Percentiles rank a stretch among this genome's conserved stretches.
These are phyloP conservation scores for Crax fasciolata DNA, from an alignment of 2,797 vertebrate genomes.

Conservation along the genomic window DNA sequence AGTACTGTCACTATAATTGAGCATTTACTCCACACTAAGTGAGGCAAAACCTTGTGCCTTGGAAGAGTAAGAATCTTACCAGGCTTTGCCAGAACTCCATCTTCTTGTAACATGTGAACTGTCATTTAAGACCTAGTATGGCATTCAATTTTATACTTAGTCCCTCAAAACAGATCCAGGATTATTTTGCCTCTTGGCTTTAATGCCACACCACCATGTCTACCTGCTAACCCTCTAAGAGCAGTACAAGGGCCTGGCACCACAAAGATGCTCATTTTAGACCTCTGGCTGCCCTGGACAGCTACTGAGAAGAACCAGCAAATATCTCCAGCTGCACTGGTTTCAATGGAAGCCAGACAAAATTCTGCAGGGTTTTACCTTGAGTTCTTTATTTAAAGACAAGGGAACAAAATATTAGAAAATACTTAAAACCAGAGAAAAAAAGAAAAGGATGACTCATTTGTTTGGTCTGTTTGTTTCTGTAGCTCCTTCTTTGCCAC, in stretches of 20 bases:
- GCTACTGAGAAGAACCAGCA: background rate
- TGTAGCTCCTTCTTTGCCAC: background rate
- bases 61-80: background rate
- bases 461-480: background rate
- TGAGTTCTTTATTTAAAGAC: background rate
- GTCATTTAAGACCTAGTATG: background rate
- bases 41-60: background rate
- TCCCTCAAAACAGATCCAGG: background rate
- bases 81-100: background rate
- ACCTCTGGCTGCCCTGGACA: background rate
- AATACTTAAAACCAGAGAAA: background rate
- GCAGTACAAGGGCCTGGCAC: background rate
- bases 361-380: background rate
- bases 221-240: background rate
- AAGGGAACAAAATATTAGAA: background rate
- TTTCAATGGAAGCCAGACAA: background rate
- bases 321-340: background rate
- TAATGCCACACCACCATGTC: fast-evolving
- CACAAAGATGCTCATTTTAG: background rate
- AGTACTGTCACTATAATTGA: background rate
- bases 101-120: fast-evolving
- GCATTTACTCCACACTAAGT: background rate
- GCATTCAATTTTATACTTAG: background rate
- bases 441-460: background rate
- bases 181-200: background rate